Base-by-base conservation (phyloP, 2,888 invertebrate genomes). In the Drosophila mercatorum region DNA sequence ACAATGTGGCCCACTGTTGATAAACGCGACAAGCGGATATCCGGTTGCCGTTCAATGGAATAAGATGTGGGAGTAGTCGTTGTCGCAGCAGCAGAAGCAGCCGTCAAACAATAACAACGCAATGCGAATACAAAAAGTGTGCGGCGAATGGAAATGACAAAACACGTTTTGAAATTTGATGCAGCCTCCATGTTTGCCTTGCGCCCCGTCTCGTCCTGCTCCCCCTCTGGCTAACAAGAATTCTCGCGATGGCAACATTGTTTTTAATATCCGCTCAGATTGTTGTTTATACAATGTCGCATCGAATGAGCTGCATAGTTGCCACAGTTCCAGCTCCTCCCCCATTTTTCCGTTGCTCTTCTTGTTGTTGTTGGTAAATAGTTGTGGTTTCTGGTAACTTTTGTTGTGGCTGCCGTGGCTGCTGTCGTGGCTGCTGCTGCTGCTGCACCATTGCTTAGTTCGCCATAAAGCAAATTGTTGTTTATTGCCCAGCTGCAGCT, bases 241-340 rank as follows among this genome's bases (percentile, higher is more conserved):
- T 68, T 47, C 68, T 34, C 58, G 64, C 66, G 65, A 73, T 68
- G 68, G 81, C 86, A 85, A 85, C 87, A 83, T 87, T 87, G 89
- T 88, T 87, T 87, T 87, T 88, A 87, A 87, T 87, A 87, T 87
- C 86, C 86, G 86, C 87, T 88, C 70, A 88, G 87, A 84, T 87
- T 87, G 84, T 86, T 86, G 86, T 83, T 80, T 88, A 88, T 81
- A 88, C 83, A 78, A 88, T 86, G 87, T 86, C 78, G 73, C 65
- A 17, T 63, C 66, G 85, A 76, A 83, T 83, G 81, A 72, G 84
- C 56, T 66, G 72, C 71, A 83, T 79, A 69, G 85, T 74, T 80
- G 69, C 44, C 53, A 47, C 41, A 52, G 38, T 34, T 34, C 44
- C 53, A 17, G 4, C 40, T 59, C 40, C 14, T 22, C 10, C 14